Percentiles rank a stretch among this genome's conserved stretches.
Conservation (phyloP, 2,797 vertebrate genomes). For the Halcyon leucocephala region DNA sequence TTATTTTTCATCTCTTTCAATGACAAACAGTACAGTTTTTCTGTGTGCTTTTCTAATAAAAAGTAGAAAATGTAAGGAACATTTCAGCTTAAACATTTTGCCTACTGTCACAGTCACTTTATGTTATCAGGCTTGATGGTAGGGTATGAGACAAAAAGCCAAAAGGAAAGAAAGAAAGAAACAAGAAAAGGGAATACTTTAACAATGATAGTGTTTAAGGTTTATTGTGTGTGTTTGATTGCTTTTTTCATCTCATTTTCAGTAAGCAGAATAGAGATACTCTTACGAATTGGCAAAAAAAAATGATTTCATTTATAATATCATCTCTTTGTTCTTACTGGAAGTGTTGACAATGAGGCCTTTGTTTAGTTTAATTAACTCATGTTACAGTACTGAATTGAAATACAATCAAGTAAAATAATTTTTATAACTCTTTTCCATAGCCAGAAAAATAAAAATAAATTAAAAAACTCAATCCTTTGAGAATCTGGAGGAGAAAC, state of each 20-base stretch:
- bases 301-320: constrained; percentile 29
- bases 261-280: constrained; percentile 26
- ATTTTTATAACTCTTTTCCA: not conserved
- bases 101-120: constrained; percentile 60
- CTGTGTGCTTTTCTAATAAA: constrained; percentile 63
- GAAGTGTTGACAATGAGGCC: constrained; percentile 27
- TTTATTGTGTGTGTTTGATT: constrained; percentile 22
- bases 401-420: constrained; percentile 8
- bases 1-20: constrained; percentile 72
- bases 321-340: constrained; percentile 42
- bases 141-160: constrained; percentile 3
- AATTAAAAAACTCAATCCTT: not conserved
- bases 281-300: not conserved
- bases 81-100: constrained; percentile 59
- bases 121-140: constrained; percentile 52
- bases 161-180: not conserved
- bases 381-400: not conserved
- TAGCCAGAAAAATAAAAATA: constrained; percentile 10
- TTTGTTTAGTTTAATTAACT: constrained; percentile 58
- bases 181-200: not conserved
- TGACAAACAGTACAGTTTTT: constrained; percentile 3
- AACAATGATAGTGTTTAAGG: constrained; percentile 34
- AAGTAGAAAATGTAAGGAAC: constrained; percentile 56
- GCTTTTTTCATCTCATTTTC: constrained; percentile 53
- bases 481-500: not conserved